These are phyloP conservation scores for Branchipolynoe longqiensis DNA, from an alignment of 2,888 invertebrate species.

Conservation along the genomic window DNA sequence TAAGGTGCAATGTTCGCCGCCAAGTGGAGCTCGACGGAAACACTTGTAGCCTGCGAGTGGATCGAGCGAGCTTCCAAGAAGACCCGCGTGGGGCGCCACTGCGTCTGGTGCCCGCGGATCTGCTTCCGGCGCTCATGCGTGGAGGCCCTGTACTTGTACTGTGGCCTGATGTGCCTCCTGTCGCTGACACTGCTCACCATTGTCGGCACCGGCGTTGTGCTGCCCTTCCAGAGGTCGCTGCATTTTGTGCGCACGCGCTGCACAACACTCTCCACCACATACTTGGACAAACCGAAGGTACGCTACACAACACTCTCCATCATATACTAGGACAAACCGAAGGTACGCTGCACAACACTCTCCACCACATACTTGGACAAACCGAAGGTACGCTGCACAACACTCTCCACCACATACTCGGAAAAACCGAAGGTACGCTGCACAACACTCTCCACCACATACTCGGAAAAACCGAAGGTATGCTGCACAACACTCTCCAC, in stretches of 20 bases:
- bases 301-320: too few species aligned
- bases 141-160: slow-evolving; percentile 32
- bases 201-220: background rate
- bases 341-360: too few species aligned
- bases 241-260: background rate
- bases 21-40: slow-evolving; percentile 28
- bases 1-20: slow-evolving; percentile 6
- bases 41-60: slow-evolving; percentile 43
- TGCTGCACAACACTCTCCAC: too few species aligned
- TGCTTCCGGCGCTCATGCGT: slow-evolving; percentile 19
- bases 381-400: slow-evolving; percentile 6
- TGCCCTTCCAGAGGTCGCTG: slow-evolving; percentile 37
- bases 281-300: background rate
- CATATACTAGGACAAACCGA: too few species aligned
- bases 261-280: background rate
- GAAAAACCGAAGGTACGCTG: background rate
- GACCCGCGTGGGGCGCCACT: slow-evolving; percentile 49
- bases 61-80: slow-evolving; percentile 25
- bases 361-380: too few species aligned
- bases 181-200: background rate
- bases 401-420: background rate
- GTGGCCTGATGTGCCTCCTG: slow-evolving; percentile 16
- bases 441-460: too few species aligned
- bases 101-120: slow-evolving; percentile 8
- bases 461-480: too few species aligned